Evolutionary conservation across 2,113 vertebrate genomes (phyloP).

Genomic region (Craseonycteris thonglongyai): DNA sequence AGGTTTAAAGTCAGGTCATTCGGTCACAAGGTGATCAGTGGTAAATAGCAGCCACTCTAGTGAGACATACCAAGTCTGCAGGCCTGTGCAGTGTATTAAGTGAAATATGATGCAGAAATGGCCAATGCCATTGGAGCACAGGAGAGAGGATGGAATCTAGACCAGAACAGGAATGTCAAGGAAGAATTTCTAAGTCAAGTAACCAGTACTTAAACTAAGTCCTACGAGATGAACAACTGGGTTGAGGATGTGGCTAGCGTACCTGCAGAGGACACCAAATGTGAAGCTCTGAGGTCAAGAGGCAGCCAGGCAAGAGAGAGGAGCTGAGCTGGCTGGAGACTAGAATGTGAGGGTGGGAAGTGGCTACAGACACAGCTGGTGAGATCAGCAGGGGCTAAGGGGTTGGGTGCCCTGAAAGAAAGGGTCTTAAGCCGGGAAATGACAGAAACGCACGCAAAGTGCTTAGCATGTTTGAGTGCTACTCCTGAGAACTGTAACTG

Average conservation of each 20-base stretch:
- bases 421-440: neutral
- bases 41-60: neutral
- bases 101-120: neutral
- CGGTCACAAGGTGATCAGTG: neutral
- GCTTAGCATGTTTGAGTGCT: neutral
- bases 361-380: neutral
- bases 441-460: neutral
- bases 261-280: neutral
- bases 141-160: neutral
- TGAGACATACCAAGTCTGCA: neutral
- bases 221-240: neutral
- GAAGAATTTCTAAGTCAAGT: neutral
- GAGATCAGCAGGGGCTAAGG: neutral
- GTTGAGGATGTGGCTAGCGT: neutral
- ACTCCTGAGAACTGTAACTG: neutral
- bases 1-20: neutral
- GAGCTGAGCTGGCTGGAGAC: neutral
- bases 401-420: neutral
- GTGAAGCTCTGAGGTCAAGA: neutral
- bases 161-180: neutral
- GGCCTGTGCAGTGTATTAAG: neutral
- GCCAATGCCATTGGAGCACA: accelerated
- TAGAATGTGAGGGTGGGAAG: neutral
- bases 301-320: neutral
- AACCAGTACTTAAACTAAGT: neutral